Percentiles rank a stretch among this genome's conserved stretches.
Evolutionary conservation across 2,113 vertebrate species (phyloP).

Genomic region (Zosterops pallidus): DNA sequence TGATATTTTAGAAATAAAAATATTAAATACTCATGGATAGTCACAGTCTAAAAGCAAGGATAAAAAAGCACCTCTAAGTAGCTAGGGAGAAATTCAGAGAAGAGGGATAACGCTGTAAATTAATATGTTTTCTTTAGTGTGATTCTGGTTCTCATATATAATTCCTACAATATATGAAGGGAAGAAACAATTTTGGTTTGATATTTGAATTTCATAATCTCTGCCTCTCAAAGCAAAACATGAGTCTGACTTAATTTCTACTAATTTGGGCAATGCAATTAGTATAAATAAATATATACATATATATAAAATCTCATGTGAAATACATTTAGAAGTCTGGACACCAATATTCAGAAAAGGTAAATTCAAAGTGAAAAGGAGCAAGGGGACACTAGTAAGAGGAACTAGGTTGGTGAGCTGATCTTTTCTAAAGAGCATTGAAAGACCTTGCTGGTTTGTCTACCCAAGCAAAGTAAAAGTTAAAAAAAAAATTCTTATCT

Average conservation of each 20-base stretch:
- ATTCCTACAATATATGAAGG: not conserved
- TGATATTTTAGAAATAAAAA: constrained; percentile 49
- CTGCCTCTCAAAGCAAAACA: not conserved
- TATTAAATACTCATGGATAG: not conserved
- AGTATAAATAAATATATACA: not conserved
- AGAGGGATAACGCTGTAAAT: not conserved
- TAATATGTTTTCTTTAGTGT: not conserved
- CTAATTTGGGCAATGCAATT: not conserved
- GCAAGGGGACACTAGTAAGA: not conserved
- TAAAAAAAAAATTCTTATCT: not conserved
- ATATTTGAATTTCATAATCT: not conserved
- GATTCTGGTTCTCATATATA: not conserved
- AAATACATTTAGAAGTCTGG: not conserved
- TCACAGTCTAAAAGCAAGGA: not conserved
- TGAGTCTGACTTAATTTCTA: not conserved
- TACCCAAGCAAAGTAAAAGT: not conserved
- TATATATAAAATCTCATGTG: not conserved
- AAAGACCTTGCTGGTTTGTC: not conserved
- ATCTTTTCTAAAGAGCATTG: not conserved
- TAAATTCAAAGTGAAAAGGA: not conserved
- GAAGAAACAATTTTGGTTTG: not conserved
- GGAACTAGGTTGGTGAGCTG: not conserved
- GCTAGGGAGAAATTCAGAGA: not conserved
- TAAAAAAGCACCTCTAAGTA: not conserved
- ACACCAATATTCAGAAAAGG: not conserved